phyloP scores from a whole-genome alignment of 64 coral and sea anemone genomes.

The Stylophora pistillata region DNA sequence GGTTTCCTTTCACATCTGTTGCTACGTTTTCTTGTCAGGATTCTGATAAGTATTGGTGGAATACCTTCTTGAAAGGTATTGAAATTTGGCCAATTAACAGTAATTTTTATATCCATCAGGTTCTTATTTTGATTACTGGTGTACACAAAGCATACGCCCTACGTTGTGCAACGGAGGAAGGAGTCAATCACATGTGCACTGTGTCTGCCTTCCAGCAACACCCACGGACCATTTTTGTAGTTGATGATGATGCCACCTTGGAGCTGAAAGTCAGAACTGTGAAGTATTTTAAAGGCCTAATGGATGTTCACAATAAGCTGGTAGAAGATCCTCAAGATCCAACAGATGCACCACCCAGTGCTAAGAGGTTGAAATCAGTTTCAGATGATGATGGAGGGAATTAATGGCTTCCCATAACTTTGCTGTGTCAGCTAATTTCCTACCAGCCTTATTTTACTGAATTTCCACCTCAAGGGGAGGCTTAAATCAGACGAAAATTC shows the following conservation, averaged over 20 bases:
- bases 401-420: background rate
- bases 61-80: background rate
- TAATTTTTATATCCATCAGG: slow-evolving; percentile 35
- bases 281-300: slow-evolving; percentile 96
- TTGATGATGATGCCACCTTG: slow-evolving; percentile 94
- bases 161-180: slow-evolving; percentile 81
- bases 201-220: slow-evolving; percentile 98
- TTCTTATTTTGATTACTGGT: slow-evolving; percentile 96
- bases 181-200: slow-evolving; percentile 96
- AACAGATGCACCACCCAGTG: slow-evolving; percentile 52
- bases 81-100: background rate
- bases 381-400: background rate
- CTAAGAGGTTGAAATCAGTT: slow-evolving; percentile 73
- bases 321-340: slow-evolving; percentile 87
- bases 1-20: no score
- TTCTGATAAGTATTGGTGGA: background rate
- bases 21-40: no score
- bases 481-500: no score
- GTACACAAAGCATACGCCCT: slow-evolving; percentile 90
- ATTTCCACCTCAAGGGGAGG: no score
- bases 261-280: slow-evolving; percentile 97
- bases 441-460: no score
- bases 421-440: background rate
- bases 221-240: slow-evolving; percentile 87
- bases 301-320: slow-evolving; percentile 97